A percentile compares a stretch with the other conserved stretches of the same genome.
phyloP scores from a whole-genome alignment of 2,888 invertebrate genomes.

The Philaethria dido region DNA sequence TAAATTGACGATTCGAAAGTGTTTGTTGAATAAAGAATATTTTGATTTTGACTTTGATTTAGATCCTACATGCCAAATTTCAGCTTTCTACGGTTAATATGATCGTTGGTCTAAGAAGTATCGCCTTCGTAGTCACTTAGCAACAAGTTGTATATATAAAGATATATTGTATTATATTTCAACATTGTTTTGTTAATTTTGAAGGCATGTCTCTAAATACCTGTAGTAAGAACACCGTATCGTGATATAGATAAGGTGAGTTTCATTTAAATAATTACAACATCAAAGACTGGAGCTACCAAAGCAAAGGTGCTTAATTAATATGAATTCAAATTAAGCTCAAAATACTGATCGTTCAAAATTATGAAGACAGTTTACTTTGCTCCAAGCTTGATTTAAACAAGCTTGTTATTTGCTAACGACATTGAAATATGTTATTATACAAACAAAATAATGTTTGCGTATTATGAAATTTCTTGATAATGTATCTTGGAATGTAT shows the following conservation, averaged over 20 bases:
- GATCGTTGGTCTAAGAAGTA: too few species aligned
- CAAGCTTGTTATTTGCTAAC: not conserved
- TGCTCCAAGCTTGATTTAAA: not conserved
- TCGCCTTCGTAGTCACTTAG: too few species aligned
- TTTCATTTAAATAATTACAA: constrained; percentile 2
- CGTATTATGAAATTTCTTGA: too few species aligned
- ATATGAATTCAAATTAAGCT: constrained; percentile 16
- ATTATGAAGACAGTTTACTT: constrained; percentile 17
- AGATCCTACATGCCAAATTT: too few species aligned
- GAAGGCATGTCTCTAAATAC: not conserved
- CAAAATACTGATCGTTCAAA: constrained; percentile 15
- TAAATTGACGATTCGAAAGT: too few species aligned
- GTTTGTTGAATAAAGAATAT: too few species aligned
- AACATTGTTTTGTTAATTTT: not conserved
- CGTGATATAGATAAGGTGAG: constrained; percentile 1
- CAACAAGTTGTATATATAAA: too few species aligned
- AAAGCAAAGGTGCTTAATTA: constrained; percentile 3
- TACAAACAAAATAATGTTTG: too few species aligned
- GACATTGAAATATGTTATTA: not conserved
- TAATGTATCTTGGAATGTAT: not conserved
- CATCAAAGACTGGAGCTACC: constrained; percentile 3
- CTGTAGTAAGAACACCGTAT: not conserved
- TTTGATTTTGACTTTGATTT: too few species aligned
- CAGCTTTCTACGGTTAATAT: too few species aligned
- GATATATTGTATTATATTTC: not conserved